A percentile compares a stretch with the other conserved stretches of the same genome.
phyloP scores from a whole-genome alignment of 1,140 invertebrate genomes.

The Trichoplusia ni region DNA sequence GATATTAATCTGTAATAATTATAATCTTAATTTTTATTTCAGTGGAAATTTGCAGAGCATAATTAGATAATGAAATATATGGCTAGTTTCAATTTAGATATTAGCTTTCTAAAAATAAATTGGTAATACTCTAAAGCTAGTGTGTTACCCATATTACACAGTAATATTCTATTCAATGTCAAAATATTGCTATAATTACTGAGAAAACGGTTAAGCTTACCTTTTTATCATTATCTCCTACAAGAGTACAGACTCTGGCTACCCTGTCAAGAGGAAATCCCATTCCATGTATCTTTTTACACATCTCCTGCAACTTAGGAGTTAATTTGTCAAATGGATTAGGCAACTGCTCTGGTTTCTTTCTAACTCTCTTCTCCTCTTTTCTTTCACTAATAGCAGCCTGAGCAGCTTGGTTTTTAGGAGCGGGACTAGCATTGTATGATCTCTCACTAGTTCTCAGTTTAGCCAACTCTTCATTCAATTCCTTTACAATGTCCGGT shows the following conservation, averaged over 20 bases:
- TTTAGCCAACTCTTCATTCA: slow-evolving; percentile 85
- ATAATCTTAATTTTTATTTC: too few relatives aligned
- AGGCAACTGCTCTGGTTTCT: slow-evolving; percentile 59
- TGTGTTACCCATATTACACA: too few relatives aligned
- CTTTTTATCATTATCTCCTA: slow-evolving; percentile 93
- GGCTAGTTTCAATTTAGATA: too few relatives aligned
- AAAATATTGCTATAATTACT: too few relatives aligned
- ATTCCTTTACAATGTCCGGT: slow-evolving; percentile 87
- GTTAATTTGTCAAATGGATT: slow-evolving; percentile 83
- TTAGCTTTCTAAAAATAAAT: too few relatives aligned
- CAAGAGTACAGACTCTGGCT: slow-evolving; percentile 86
- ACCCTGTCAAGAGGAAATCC: slow-evolving; percentile 91
- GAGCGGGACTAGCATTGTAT: slow-evolving; percentile 68
- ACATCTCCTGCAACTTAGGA: slow-evolving; percentile 84
- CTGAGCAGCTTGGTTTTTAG: slow-evolving; percentile 42
- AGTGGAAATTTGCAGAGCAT: too few relatives aligned
- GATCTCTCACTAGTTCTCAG: slow-evolving; percentile 77
- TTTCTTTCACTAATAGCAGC: slow-evolving; percentile 52
- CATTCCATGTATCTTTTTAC: slow-evolving; percentile 89
- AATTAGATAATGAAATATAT: too few relatives aligned
- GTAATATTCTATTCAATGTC: too few relatives aligned
- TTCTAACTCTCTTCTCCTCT: slow-evolving; percentile 49
- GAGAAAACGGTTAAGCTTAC: too few relatives aligned
- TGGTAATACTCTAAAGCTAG: too few relatives aligned
- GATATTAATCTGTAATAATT: too few relatives aligned